A percentile compares a stretch with the other conserved stretches of the same genome.
phyloP scores from a whole-genome alignment of 37 sponge, comb jelly and placozoan species.

The Chondrosia reniformis region DNA sequence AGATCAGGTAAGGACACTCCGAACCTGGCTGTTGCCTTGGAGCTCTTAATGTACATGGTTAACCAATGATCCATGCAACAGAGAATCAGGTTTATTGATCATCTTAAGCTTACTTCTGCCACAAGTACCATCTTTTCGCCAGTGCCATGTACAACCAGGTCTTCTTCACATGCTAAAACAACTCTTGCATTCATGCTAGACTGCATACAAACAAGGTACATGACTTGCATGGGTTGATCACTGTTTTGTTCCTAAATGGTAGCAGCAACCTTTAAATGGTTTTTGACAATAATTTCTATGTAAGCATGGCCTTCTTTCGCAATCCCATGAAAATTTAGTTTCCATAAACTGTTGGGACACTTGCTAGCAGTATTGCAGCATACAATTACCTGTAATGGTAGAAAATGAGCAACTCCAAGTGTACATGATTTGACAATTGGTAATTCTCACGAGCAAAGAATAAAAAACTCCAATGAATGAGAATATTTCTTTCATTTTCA shows the following conservation, averaged over 20 bases:
- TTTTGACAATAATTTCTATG: neutral
- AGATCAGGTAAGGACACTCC: neutral
- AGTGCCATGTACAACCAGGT: neutral
- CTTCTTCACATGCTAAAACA: conserved; percentile 4
- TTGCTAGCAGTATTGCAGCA: no score
- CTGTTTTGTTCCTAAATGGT: no score
- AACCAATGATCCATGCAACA: neutral
- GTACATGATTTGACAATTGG: no score
- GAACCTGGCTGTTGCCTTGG: neutral
- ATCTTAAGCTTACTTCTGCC: neutral
- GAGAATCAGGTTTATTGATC: neutral
- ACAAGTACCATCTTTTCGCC: neutral
- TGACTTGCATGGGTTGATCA: neutral
- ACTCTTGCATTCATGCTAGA: neutral
- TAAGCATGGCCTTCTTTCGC: conserved; percentile 4
- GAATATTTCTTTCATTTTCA: no score
- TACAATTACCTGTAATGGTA: no score
- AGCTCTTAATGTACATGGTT: neutral
- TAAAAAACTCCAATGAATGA: no score
- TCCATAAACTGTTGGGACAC: conserved; percentile 4
- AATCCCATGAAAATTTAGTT: neutral
- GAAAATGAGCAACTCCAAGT: no score
- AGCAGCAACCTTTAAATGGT: conserved; percentile 12
- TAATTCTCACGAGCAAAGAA: no score
- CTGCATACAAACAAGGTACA: neutral